Conservation (phyloP, 2,797 vertebrate species). For the Sardinella longiceps region DNA sequence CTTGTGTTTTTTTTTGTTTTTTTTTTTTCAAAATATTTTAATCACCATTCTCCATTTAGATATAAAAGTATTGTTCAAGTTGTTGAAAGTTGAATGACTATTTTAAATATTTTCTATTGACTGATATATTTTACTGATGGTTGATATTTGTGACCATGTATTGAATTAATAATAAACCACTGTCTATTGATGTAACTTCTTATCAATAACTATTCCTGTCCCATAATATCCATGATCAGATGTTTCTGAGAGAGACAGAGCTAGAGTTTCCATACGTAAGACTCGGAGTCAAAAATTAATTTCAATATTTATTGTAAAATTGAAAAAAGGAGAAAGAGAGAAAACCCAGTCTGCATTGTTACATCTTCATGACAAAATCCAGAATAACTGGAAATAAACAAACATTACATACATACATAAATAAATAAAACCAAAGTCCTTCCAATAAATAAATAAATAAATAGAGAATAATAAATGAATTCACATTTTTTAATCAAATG, state of each 20-base stretch:
- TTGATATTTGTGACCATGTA: too few species aligned
- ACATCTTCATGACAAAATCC: slow-evolving; percentile 55
- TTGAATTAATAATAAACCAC: too few species aligned
- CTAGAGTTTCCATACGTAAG: neutral
- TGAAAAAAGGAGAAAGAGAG: slow-evolving; percentile 63
- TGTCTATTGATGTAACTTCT: neutral
- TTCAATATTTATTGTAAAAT: slow-evolving; percentile 64
- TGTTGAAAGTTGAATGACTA: too few species aligned
- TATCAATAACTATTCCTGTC: too few species aligned
- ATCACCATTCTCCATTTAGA: too few species aligned
- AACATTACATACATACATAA: slow-evolving; percentile 39
- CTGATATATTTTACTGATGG: too few species aligned
- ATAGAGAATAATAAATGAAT: slow-evolving; percentile 46
- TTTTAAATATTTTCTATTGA: too few species aligned
- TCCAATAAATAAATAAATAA: slow-evolving; percentile 54
- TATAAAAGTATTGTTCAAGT: too few species aligned
- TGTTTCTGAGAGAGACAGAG: neutral
- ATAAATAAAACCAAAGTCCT: slow-evolving; percentile 57
- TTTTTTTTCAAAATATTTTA: too few species aligned
- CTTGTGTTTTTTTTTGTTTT: too few species aligned
- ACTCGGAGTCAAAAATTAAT: neutral
- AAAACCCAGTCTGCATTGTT: slow-evolving; percentile 60
- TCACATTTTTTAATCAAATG: slow-evolving; percentile 54
- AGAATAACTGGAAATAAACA: slow-evolving; percentile 52
- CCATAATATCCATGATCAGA: too few species aligned